These are phyloP conservation scores for Cnemophilus loriae DNA, from an alignment of 2,113 vertebrate species.

Conservation along the genomic window DNA sequence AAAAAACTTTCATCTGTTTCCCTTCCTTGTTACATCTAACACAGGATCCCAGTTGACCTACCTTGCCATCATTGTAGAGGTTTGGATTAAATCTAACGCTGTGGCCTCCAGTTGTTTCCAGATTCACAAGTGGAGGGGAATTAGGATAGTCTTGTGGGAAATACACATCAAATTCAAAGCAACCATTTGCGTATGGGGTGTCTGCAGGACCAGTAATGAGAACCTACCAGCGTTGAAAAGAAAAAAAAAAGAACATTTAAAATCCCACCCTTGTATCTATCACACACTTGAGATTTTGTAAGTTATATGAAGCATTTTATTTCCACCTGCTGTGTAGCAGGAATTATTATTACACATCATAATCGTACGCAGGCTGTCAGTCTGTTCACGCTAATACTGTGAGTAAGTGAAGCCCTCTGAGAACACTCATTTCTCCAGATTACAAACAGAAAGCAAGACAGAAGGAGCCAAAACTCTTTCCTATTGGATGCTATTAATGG, in stretches of 20 bases:
- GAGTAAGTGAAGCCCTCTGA: not conserved
- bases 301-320: not conserved
- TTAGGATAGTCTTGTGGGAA: constrained; percentile 99
- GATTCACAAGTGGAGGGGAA: constrained; percentile 95
- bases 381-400: not conserved
- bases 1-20: not conserved
- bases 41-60: constrained; percentile 38
- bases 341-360: not conserved
- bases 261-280: not conserved
- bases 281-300: not conserved
- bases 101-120: constrained; percentile 97
- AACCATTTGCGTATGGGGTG: constrained; percentile 96
- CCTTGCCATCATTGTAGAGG: constrained; percentile 99
- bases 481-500: not conserved
- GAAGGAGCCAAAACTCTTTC: not conserved
- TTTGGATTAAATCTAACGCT: constrained; percentile 98
- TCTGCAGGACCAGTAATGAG: constrained; percentile 97
- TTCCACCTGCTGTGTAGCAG: not conserved
- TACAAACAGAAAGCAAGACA: not conserved
- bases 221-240: constrained; percentile 72
- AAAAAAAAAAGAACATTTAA: not conserved
- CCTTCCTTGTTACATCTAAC: not conserved
- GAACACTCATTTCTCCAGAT: not conserved
- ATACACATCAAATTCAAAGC: constrained; percentile 98
- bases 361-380: not conserved